These are phyloP conservation scores for Tethya wilhelma DNA, from an alignment of 37 sponge, comb jelly and placozoan species.

Conservation along the genomic window DNA sequence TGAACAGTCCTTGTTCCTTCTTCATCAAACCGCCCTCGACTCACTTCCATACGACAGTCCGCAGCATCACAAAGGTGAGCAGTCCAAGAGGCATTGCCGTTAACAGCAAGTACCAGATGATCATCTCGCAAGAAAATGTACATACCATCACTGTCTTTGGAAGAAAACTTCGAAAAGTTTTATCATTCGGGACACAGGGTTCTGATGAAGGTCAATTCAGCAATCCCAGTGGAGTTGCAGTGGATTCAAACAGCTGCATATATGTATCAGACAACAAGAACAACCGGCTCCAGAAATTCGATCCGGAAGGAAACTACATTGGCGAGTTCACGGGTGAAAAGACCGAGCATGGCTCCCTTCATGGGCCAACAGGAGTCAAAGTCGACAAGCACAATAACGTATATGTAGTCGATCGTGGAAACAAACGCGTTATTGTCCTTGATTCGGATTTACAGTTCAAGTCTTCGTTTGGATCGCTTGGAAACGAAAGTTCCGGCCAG, in stretches of 20 bases:
- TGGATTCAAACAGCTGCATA: slow-evolving; percentile 31
- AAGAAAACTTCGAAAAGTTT: slow-evolving; percentile 20
- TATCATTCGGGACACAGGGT: slow-evolving; percentile 42
- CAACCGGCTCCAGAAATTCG: slow-evolving; percentile 58
- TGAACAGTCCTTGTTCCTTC: slow-evolving; percentile 48
- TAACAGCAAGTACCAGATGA: slow-evolving; percentile 49
- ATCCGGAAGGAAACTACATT: slow-evolving; percentile 36
- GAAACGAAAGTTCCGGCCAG: background rate
- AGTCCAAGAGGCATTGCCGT: slow-evolving; percentile 49
- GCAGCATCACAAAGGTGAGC: slow-evolving; percentile 41
- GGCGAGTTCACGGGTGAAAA: slow-evolving; percentile 26
- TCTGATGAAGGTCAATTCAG: slow-evolving; percentile 34
- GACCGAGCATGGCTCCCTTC: slow-evolving; percentile 14
- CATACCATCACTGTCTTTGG: slow-evolving; percentile 54
- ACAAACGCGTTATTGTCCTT: slow-evolving; percentile 45
- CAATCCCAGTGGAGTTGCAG: slow-evolving; percentile 52
- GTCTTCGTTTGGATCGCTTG: slow-evolving; percentile 21
- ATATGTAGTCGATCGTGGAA: slow-evolving; percentile 67
- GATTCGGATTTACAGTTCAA: slow-evolving; percentile 21
- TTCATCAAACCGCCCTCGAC: slow-evolving; percentile 37
- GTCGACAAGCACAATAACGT: slow-evolving; percentile 19
- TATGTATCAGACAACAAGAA: slow-evolving; percentile 72
- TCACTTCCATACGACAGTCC: slow-evolving; percentile 57
- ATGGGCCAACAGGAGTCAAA: slow-evolving; percentile 42
- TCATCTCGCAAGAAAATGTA: slow-evolving; percentile 43